Evolutionary conservation across 2,797 vertebrate species (phyloP).

Genomic region (Dryobates pubescens): DNA sequence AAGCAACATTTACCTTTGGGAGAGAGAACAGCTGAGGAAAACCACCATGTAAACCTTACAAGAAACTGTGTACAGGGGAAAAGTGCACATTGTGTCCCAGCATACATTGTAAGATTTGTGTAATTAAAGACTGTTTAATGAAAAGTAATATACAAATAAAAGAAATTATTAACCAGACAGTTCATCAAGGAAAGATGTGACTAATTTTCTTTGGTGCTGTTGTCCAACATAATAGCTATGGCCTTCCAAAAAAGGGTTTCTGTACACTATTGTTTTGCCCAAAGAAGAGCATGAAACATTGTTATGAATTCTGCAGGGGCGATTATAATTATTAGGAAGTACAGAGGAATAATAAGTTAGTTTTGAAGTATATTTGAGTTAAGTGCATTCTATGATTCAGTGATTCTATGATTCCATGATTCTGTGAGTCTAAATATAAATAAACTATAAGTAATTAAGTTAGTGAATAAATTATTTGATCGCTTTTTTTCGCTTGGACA

Average conservation of each 20-base stretch:
- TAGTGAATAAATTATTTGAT: background rate
- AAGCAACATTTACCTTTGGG: fast-evolving
- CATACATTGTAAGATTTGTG: background rate
- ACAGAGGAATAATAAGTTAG: background rate
- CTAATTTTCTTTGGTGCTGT: background rate
- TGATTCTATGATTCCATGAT: too few relatives aligned
- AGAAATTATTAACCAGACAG: background rate
- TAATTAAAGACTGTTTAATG: background rate
- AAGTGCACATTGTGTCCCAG: background rate
- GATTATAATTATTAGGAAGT: background rate
- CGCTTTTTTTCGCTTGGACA: background rate
- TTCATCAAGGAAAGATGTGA: background rate
- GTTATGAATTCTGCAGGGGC: background rate
- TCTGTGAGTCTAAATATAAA: background rate
- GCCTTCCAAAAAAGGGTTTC: background rate
- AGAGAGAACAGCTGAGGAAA: background rate
- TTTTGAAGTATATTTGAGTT: too few relatives aligned
- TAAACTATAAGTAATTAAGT: background rate
- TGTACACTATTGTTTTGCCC: background rate
- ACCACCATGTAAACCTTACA: background rate
- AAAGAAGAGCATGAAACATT: background rate
- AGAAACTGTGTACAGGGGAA: background rate
- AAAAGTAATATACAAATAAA: background rate
- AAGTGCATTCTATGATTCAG: too few relatives aligned
- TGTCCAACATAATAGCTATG: background rate